phyloP scores from a whole-genome alignment of 92 coral and sea anemone genomes.

The Bergia sp. region DNA sequence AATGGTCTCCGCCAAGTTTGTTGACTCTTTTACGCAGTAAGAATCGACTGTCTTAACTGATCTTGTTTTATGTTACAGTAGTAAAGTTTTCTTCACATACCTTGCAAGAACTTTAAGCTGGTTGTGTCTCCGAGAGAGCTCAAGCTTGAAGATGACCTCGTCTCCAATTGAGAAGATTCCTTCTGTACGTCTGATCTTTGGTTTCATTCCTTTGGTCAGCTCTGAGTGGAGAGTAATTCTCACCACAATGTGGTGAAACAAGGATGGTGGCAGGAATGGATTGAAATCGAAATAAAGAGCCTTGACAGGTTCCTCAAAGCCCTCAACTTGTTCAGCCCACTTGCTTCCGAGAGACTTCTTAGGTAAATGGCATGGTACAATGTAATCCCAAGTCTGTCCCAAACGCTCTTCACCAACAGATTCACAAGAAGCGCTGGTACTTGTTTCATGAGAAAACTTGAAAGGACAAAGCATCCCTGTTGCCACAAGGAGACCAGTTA shows the following conservation, averaged over 20 bases:
- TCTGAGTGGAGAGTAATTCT: slow-evolving; percentile 31
- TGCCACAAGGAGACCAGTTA: slow-evolving; percentile 30
- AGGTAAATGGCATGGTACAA: slow-evolving; percentile 50
- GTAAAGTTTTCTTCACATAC: background rate
- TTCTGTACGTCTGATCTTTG: slow-evolving; percentile 22
- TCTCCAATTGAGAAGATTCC: slow-evolving; percentile 53
- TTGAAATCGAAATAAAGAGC: slow-evolving; percentile 51
- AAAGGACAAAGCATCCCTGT: slow-evolving; percentile 23
- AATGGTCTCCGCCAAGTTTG: too few species aligned
- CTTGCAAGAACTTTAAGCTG: slow-evolving; percentile 53
- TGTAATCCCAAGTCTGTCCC: slow-evolving; percentile 17
- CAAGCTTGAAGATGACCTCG: slow-evolving; percentile 39
- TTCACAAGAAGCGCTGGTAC: background rate
- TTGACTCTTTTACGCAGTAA: too few species aligned
- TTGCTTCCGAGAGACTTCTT: slow-evolving; percentile 23
- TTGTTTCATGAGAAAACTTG: background rate
- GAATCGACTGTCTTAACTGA: too few species aligned
- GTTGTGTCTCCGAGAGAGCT: slow-evolving; percentile 39
- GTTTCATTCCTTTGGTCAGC: slow-evolving; percentile 41
- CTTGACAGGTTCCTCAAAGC: slow-evolving; percentile 4
- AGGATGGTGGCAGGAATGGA: slow-evolving; percentile 53
- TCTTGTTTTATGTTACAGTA: too few species aligned
- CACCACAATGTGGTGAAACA: slow-evolving; percentile 50
- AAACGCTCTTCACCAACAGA: background rate
- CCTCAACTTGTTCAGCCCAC: slow-evolving; percentile 9